Conservation (phyloP, 2,113 vertebrate genomes). For the Rhinolophus ferrumequinum region DNA sequence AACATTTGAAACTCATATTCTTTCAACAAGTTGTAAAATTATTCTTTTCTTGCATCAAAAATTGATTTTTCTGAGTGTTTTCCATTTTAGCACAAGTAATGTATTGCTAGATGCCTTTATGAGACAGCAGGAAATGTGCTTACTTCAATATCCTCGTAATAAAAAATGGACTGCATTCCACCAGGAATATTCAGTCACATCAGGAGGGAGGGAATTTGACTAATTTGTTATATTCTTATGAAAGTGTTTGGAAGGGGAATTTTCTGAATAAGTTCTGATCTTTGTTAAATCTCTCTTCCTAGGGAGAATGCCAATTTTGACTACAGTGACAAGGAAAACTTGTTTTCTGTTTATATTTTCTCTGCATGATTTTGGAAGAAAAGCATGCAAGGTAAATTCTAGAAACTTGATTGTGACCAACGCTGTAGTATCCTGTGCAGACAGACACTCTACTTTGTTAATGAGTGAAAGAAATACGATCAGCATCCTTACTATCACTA, state of each 20-base stretch:
- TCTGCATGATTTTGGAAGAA: not conserved
- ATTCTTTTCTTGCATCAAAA: conserved; percentile 51
- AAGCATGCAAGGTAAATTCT: not conserved
- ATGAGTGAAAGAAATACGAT: conserved; percentile 2
- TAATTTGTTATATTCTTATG: conserved; percentile 51
- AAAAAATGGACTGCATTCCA: conserved; percentile 11
- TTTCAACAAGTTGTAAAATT: conserved; percentile 47
- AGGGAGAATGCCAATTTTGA: conserved; percentile 44
- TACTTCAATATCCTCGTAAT: conserved; percentile 63
- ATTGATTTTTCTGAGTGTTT: conserved; percentile 52
- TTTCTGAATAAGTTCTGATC: conserved; percentile 49
- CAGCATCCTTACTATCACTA: not conserved
- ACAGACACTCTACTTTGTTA: not conserved
- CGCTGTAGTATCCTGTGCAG: not conserved
- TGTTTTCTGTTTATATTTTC: not conserved
- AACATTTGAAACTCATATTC: conserved; percentile 48
- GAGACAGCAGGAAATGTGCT: conserved; percentile 57
- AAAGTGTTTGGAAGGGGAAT: not conserved
- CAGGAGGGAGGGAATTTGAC: conserved; percentile 9
- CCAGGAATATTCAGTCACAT: conserved; percentile 34
- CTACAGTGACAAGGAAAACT: not conserved
- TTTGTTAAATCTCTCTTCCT: conserved; percentile 13
- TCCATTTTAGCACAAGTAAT: conserved; percentile 60
- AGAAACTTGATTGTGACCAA: not conserved
- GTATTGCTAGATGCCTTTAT: conserved; percentile 37